Conservation (phyloP, 2,113 vertebrate species). For the Epinephelus moara region DNA sequence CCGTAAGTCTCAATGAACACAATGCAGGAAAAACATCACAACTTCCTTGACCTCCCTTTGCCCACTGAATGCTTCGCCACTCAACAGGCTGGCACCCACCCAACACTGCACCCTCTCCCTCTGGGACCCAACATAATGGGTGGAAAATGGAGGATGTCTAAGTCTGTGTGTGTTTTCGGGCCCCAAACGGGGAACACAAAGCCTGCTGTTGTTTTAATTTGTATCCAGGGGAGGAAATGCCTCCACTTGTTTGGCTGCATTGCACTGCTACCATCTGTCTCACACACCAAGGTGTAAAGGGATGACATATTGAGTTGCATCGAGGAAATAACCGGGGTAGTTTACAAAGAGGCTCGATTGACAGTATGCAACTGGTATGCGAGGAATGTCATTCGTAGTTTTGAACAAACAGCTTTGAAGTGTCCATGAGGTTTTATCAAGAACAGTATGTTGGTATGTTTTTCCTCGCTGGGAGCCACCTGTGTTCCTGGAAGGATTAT, state of each 20-base stretch:
- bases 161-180: constrained; percentile 5
- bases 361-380: constrained; percentile 29
- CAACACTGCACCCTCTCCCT: constrained; percentile 46
- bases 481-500: constrained; percentile 75
- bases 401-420: constrained; percentile 9
- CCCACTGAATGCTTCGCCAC: constrained; percentile 39
- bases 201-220: constrained; percentile 63
- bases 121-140: constrained; percentile 48
- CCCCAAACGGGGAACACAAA: constrained; percentile 29
- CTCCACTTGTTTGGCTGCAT: constrained; percentile 63
- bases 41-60: constrained; percentile 58
- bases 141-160: constrained; percentile 38
- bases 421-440: constrained; percentile 19
- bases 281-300: constrained; percentile 46
- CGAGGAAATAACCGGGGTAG: constrained; percentile 19
- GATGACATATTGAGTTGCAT: constrained; percentile 20
- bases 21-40: constrained; percentile 28
- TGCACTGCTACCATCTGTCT: constrained; percentile 40
- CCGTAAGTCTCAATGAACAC: neutral
- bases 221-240: constrained; percentile 67
- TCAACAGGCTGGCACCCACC: constrained; percentile 58
- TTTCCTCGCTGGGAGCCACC: constrained; percentile 60
- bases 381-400: constrained; percentile 19
- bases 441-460: constrained; percentile 56
- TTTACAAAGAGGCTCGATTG: neutral